These are phyloP conservation scores for Murina feae DNA, from an alignment of 2,113 vertebrate species.

Conservation along the genomic window DNA sequence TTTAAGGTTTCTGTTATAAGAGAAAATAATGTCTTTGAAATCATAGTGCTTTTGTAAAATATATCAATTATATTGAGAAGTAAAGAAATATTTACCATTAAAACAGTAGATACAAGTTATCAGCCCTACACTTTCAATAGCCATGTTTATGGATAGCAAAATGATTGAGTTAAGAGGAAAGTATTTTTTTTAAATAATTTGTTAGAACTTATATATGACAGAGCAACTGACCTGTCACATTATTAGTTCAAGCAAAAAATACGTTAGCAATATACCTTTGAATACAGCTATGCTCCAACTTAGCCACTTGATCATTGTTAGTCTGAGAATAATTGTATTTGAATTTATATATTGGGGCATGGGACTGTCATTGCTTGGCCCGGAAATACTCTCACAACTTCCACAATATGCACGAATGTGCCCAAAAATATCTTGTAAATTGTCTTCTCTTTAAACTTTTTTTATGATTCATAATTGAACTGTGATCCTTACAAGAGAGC, in stretches of 20 bases:
- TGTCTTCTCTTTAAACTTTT: slow-evolving; percentile 74
- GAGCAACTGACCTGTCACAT: neutral
- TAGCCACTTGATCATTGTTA: slow-evolving; percentile 54
- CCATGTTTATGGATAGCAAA: slow-evolving; percentile 25
- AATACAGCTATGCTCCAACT: slow-evolving; percentile 32
- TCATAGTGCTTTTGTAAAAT: slow-evolving; percentile 30
- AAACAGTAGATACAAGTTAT: slow-evolving; percentile 23
- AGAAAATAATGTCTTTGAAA: slow-evolving; percentile 31
- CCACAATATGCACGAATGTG: slow-evolving; percentile 78
- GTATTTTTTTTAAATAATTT: slow-evolving; percentile 40
- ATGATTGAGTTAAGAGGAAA: neutral
- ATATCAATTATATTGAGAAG: slow-evolving; percentile 22
- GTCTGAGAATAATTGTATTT: slow-evolving; percentile 68
- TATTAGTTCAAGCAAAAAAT: neutral
- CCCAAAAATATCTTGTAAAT: slow-evolving; percentile 82
- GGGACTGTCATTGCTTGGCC: slow-evolving; percentile 61
- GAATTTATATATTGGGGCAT: slow-evolving; percentile 78
- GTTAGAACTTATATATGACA: neutral
- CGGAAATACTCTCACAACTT: slow-evolving; percentile 79
- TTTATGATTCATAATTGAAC: slow-evolving; percentile 81
- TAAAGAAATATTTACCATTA: slow-evolving; percentile 32
- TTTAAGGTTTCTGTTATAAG: slow-evolving; percentile 19
- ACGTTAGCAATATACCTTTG: slow-evolving; percentile 26
- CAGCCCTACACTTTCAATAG: slow-evolving; percentile 10
- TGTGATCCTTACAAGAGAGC: slow-evolving; percentile 77